Base-by-base conservation (phyloP, 2,888 invertebrate species). In the Phyllotreta striolata region DNA sequence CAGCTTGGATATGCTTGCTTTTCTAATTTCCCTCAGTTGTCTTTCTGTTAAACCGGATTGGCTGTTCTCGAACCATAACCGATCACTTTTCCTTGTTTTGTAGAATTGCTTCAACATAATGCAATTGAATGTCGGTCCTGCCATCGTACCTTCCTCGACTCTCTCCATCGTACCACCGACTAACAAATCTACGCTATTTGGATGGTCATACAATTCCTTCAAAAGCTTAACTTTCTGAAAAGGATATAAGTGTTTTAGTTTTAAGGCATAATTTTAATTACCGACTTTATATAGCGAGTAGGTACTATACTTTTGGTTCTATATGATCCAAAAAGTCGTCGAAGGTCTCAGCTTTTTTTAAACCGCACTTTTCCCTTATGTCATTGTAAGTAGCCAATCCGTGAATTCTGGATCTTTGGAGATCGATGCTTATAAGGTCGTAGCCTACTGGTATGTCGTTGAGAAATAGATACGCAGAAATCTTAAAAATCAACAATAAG, bases 101-200 rank as follows among this genome's bases (percentile, higher is more conserved):
- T 88, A 90, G 83, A 95, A 95, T 82, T 95, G 95, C 76, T 91
- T 91, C 0, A 90, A 89, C 4, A 95, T 82, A 67, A 96, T 90
- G 77, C 95, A 95, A 1, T 92, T 85, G 84, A 91, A 94, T 0
- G 94, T 94, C 0, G 95, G 95, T 0, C 96, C 95, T 0, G 90
- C 86, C 52, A 91, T 84, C 0, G 93, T 88, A 0, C 90, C 93
- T 0, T 87, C 86, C 0, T 92, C 89, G 63, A 89, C 89, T 0
- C 80, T 81, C 79, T 96, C 96, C 54, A 94, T 78, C 0, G 92
- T 87, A 0, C 91, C 95, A 0, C 90, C 96, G 7, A 94, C 91
- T 9, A 91, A 91, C 62, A 95, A 78, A 71, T 96, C 95, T 0
- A 96, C 90, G 78, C 95, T 95, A 56, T 91, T 89, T 0, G 88